Evolutionary conservation across 1,140 invertebrate genomes (phyloP).

Genomic region (Cotesia vestalis): DNA sequence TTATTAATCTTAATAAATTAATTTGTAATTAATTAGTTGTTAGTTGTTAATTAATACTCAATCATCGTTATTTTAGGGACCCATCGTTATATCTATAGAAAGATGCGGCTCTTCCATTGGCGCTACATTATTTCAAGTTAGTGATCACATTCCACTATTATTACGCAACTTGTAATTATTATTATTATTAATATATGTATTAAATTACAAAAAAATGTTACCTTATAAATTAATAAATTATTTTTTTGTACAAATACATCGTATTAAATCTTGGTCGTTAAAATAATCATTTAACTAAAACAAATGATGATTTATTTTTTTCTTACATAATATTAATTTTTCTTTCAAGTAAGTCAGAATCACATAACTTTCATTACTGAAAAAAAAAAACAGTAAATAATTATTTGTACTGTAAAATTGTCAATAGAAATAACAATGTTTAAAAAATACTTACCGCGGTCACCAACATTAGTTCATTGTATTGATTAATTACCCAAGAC

Average conservation of each 20-base stretch:
- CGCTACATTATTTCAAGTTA: constrained; percentile 45
- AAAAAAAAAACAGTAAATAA: too few relatives aligned
- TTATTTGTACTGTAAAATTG: constrained; percentile 17
- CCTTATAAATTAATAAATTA: background rate
- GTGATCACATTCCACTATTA: constrained; percentile 46
- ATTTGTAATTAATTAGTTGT: constrained; percentile 28
- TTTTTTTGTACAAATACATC: too few relatives aligned
- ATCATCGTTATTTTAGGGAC: constrained; percentile 44
- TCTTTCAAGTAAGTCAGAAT: too few relatives aligned
- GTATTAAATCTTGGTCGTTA: too few relatives aligned
- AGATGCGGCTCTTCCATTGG: constrained; percentile 45
- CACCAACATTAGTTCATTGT: constrained; percentile 55
- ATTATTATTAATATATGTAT: constrained; percentile 28
- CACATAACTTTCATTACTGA: too few relatives aligned
- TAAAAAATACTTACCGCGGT: constrained; percentile 20
- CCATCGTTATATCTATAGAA: constrained; percentile 47
- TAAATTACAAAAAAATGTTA: constrained; percentile 23
- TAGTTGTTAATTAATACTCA: background rate
- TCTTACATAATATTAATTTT: too few relatives aligned
- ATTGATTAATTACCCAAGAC: constrained; percentile 64
- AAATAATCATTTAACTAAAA: too few relatives aligned
- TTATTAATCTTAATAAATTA: constrained; percentile 15
- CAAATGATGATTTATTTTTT: too few relatives aligned
- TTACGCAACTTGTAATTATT: constrained; percentile 41
- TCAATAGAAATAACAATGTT: background rate